A percentile compares a stretch with the other conserved stretches of the same genome.
Evolutionary conservation across 1,140 invertebrate species (phyloP).

Genomic region (Solen grandis): DNA sequence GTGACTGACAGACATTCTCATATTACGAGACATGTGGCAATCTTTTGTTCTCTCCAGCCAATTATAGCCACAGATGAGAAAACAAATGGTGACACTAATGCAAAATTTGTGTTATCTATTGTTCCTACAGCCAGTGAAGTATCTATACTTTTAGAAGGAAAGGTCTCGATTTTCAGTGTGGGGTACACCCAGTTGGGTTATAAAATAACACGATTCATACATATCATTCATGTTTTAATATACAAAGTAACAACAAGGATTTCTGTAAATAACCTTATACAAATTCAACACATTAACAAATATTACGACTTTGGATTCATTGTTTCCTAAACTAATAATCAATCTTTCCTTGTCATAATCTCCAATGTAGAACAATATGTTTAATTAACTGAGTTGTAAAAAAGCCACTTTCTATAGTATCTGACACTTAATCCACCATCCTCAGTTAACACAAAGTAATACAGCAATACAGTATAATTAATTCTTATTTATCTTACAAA

Average conservation of each 20-base stretch:
- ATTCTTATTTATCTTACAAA: no score
- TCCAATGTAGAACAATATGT: background rate
- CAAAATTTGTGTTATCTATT: background rate
- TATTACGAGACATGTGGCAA: no score
- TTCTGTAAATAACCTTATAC: constrained; percentile 7
- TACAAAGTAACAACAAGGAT: constrained; percentile 50
- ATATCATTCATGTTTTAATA: constrained; percentile 30
- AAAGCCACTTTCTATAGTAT: background rate
- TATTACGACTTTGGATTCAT: no score
- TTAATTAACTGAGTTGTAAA: background rate
- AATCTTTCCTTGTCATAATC: background rate
- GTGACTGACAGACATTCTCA: no score
- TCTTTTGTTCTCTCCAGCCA: no score
- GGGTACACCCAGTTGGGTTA: background rate
- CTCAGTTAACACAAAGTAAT: background rate
- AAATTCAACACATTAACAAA: constrained; percentile 15
- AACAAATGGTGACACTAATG: background rate
- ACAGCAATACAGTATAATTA: no score
- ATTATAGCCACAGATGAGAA: background rate
- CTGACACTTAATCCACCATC: background rate
- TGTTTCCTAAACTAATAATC: background rate
- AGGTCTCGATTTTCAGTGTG: background rate
- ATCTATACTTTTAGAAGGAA: background rate
- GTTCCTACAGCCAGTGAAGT: background rate
- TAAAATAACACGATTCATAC: background rate